Evolutionary conservation across 2,797 vertebrate species (phyloP), one percentile per base, ranked within the genome.

Genomic region (Morus bassanus): DNA sequence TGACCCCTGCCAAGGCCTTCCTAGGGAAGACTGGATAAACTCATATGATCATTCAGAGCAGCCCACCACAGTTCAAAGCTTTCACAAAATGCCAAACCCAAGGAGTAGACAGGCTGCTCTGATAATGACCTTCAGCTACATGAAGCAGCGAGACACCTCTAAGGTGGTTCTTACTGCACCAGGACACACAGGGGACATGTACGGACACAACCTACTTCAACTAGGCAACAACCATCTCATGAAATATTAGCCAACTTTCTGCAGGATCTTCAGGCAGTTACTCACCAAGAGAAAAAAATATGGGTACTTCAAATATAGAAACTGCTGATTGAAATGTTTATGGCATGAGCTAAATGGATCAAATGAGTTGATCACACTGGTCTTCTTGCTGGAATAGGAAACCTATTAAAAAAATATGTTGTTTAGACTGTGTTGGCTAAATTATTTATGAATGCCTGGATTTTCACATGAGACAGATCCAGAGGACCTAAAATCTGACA

Each of bases 381-480:
- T 70, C 73, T 73, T 84, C 33, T 82, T 93, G 31, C 31, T 82
- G 64, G 28, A 43, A 56, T 5, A 82, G 46, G 69, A 85, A 94
- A 73, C 3, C 9, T 48, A 67, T 73, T 73, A 22, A 46, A 80
- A 89, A 91, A 33, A 3, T 11, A 60, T 33, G 6, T 28, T 87
- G 15, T 60, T 97, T 85, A 91, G 59, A 79, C 39, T 63, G 75
- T 6, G 7, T 70, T 84, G 27, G 24, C 17, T 82, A 50, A 63
- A 91, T 83, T 80, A 76, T 72, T 91, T 68, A 83, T 46, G 48
- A 91, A 60, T 65, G 28, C 35, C 39, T 73, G n/a, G 22, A 70
- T 88, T 74, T 96, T 85, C 67, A 79, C 75, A 67, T 35, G 92
- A 72, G 74, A 22, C 22, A 77, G 31, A 77, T 72, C 41, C 51